Evolutionary conservation across 2,797 vertebrate species (phyloP).

Genomic region (Cryptoblepharus egeriae): DNA sequence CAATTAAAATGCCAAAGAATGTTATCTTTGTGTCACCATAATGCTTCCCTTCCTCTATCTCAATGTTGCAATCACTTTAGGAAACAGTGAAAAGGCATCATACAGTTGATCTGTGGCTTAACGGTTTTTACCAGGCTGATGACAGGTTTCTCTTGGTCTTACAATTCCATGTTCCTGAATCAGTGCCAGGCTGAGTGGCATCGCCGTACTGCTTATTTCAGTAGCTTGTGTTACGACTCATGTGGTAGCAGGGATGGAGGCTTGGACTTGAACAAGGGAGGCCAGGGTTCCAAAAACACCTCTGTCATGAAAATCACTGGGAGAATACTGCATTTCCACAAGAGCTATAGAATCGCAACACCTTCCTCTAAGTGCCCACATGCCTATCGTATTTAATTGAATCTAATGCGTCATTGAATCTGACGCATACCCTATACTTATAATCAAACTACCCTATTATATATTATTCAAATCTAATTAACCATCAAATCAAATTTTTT

Average conservation of each 20-base stretch:
- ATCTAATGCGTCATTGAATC: too few species aligned
- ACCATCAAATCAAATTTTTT: too few species aligned
- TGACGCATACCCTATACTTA: too few species aligned
- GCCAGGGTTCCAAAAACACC: too few species aligned
- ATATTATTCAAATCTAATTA: too few species aligned
- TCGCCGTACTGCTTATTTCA: background rate
- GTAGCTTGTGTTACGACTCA: too few species aligned
- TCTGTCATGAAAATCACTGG: too few species aligned
- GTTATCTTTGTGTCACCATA: constrained; percentile 52
- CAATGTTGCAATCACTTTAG: constrained; percentile 51
- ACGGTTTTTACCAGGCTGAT: constrained; percentile 68
- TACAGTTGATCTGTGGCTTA: constrained; percentile 51
- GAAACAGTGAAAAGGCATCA: constrained; percentile 62
- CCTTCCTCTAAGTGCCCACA: background rate
- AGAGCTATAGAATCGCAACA: background rate
- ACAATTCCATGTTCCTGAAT: constrained; percentile 62
- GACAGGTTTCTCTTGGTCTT: constrained; percentile 71
- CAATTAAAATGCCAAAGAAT: constrained; percentile 42
- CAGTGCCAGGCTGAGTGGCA: constrained; percentile 57
- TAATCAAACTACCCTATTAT: too few species aligned
- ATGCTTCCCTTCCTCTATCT: constrained; percentile 27
- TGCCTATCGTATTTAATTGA: too few species aligned
- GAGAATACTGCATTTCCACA: too few species aligned
- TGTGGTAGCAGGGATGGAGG: too few species aligned
- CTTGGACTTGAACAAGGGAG: background rate